phyloP scores from a whole-genome alignment of 2,888 invertebrate species.

The Andrena flavipes region DNA sequence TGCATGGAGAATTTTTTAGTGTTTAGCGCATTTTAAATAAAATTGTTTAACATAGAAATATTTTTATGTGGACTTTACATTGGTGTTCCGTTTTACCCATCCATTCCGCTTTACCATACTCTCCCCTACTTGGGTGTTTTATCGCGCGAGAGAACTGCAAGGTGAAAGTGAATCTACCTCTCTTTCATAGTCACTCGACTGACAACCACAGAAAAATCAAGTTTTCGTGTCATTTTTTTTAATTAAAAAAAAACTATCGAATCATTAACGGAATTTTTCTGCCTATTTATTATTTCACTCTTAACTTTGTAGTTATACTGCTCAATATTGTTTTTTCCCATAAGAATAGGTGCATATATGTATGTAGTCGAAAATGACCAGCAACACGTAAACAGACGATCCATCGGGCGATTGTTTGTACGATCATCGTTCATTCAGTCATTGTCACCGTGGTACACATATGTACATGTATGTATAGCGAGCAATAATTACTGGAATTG shows the following conservation, averaged over 20 bases:
- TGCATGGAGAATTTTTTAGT: no score
- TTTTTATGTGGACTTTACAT: no score
- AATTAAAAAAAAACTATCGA: no score
- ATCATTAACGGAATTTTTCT: background rate
- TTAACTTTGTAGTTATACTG: no score
- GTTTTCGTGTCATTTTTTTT: no score
- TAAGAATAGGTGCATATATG: background rate
- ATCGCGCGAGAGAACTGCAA: slow-evolving; percentile 66
- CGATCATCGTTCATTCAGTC: slow-evolving; percentile 18
- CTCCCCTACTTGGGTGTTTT: slow-evolving; percentile 57
- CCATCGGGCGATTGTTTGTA: slow-evolving; percentile 36
- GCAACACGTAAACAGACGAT: slow-evolving; percentile 69
- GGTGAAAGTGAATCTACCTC: slow-evolving; percentile 58
- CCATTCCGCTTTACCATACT: no score
- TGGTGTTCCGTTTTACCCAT: no score
- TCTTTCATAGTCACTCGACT: slow-evolving; percentile 22
- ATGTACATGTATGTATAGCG: background rate
- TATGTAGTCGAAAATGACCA: slow-evolving; percentile 68
- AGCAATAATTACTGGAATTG: background rate
- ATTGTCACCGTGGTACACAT: background rate
- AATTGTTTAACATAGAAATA: no score
- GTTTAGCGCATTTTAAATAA: no score
- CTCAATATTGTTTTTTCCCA: background rate
- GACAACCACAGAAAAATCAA: background rate
- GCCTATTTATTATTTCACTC: background rate